Evolutionary conservation across 2,888 invertebrate genomes (phyloP), one percentile per base, ranked within the genome.

Genomic region (Caenorhabditis drosophilae): DNA sequence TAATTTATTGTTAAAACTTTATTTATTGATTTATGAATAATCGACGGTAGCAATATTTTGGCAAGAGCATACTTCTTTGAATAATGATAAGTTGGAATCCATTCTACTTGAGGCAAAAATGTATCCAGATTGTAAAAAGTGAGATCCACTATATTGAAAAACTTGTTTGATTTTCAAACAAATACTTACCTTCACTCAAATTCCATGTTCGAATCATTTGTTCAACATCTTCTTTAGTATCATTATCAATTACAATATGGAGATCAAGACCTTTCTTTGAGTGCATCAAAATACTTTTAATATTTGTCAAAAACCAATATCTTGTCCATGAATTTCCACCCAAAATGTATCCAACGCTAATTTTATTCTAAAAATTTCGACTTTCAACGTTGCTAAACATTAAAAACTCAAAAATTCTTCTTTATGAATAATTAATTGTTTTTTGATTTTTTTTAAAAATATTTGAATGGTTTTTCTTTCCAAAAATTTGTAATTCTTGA

Each of bases 11-110:
- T n/a, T n/a, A 3, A 55, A 46, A 20, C 22, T 15, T 40, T 16
- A 2, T 4, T 15, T 7, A 20, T n/a, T 9, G 11, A 11, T 36
- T n/a, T 9, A 36, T 36, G 11, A 36, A 36, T 36, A 25, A 72
- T 68, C 38, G 62, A 67, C 7, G 74, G 64, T 26, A 74, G 44
- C 25, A 72, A 15, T 9, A 74, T 58, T 47, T 74, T 74, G 27
- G 52, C 53, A 22, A 74, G 36, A 15, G 69, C 71, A 25, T 57
- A 70, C 2, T 55, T 40, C 4, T 61, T 62, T 0, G 74, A 74
- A 36, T 74, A 74, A 20, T 74, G 74, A 20, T 36, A 36, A 22
- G 71, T 74, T 9, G 71, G 74, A 40, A 74, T 70, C 74, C 74
- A 74, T 2, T 58, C 45, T 1, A 74, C 63, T 4, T 60, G 23